Base-by-base conservation (phyloP, 2,113 vertebrate genomes). In the Fregetta grallaria region DNA sequence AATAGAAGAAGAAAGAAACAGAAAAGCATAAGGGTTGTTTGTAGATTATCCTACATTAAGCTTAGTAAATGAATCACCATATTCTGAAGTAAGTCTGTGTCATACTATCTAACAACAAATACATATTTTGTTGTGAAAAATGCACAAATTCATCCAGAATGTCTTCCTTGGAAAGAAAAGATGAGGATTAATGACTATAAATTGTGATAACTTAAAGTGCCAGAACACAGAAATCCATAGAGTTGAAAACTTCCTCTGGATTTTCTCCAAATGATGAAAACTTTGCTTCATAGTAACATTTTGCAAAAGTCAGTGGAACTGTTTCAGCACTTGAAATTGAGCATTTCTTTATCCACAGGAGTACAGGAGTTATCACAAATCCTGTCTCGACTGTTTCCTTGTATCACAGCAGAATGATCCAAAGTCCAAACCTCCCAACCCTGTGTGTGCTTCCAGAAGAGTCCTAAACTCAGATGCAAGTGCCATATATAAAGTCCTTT, bases 21-120 rank as follows among this genome's bases (percentile, higher is more conserved):
- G 56, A 88, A 70, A 67, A 36, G 0, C 3, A 0, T 27, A 38
- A 42, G 7, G 4, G 13, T 13, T 44, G 0, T 62, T 73, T 52
- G 32, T 38, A 38, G 38, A 58, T 77, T 56, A 36, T 21, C 5
- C 11, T 67, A 32, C 32, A 56, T 53, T 55, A 75, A 77, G 3
- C 1, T 82, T 68, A 52, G 17, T 15, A 88, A 88, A 79, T 34
- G 3, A 65, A 83, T 73, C 11, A 27, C 9, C 9, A 9, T 45
- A 55, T 40, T 71, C 26, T 87, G 49, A 65, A 55, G 11, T 59
- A 66, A 62, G 17, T 63, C n/a, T 55, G 10, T 82, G 32, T 18
- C 36, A n/a, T 74, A 42, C 8, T 18, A 11, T 42, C 47, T 32
- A 44, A 47, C 13, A 93, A 25, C 11, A 77, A 45, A 77, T 45